Evolutionary conservation across 2,888 invertebrate species (phyloP).

Genomic region (Metopia argyrocephala): DNA sequence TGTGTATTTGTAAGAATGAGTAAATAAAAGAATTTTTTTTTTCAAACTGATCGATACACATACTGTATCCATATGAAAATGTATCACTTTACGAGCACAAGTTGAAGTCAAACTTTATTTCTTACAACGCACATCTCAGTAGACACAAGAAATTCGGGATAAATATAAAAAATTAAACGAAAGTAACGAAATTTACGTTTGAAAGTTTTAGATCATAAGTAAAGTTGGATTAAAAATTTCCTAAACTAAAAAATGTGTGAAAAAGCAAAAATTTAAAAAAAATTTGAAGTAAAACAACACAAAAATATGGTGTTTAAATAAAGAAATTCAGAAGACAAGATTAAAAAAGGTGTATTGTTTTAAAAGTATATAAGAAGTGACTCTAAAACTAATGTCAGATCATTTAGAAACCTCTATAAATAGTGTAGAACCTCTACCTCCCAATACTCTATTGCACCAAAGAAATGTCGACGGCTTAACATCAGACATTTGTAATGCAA

Average conservation of each 20-base stretch:
- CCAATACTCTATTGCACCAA: not conserved
- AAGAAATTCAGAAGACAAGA: not conserved
- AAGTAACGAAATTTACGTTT: not conserved
- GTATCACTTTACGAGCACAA: too few species aligned
- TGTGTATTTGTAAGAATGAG: constrained; percentile 36
- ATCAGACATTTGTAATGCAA: not conserved
- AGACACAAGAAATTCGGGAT: constrained; percentile 10
- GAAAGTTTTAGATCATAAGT: not conserved
- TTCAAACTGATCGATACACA: not conserved
- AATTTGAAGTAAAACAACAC: not conserved
- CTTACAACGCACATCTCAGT: constrained; percentile 36
- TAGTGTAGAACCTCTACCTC: not conserved
- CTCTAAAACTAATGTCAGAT: constrained; percentile 41
- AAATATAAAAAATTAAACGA: constrained; percentile 19
- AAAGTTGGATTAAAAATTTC: not conserved
- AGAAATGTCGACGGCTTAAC: constrained; percentile 35
- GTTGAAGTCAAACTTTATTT: constrained; percentile 51
- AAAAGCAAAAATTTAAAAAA: not conserved
- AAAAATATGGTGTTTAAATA: constrained; percentile 7
- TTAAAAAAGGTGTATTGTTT: not conserved
- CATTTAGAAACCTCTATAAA: constrained; percentile 7
- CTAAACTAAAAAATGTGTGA: constrained; percentile 17
- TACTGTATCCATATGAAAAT: too few species aligned
- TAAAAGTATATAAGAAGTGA: not conserved
- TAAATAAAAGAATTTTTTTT: constrained; percentile 15